phyloP scores from a whole-genome alignment of 2,797 vertebrate genomes.

The Nasua narica region DNA sequence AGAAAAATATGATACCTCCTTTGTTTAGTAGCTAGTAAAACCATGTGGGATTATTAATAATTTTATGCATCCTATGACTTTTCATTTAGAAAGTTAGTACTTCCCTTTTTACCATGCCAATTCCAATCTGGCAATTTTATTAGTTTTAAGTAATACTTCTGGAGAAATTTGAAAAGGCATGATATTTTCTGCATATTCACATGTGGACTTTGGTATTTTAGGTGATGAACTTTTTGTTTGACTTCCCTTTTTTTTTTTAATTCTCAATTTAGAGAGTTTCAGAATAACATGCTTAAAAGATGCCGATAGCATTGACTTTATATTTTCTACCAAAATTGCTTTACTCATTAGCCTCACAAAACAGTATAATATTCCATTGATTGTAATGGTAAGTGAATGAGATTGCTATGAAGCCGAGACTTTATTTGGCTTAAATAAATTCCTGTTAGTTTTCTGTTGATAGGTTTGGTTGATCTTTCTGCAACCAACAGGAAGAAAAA shows the following conservation, averaged over 20 bases:
- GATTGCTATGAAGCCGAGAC: constrained; percentile 74
- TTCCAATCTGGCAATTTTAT: not conserved
- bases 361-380: constrained; percentile 71
- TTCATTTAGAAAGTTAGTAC: not conserved
- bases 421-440: constrained; percentile 68
- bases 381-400: constrained; percentile 77
- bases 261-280: constrained; percentile 22
- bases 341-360: constrained; percentile 75
- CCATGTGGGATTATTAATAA: not conserved
- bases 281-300: constrained; percentile 62
- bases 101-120: not conserved
- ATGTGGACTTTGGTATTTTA: not conserved
- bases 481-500: constrained; percentile 55
- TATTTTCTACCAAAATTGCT: constrained; percentile 66
- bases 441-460: constrained; percentile 57
- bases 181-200: not conserved
- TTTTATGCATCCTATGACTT: not conserved
- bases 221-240: not conserved
- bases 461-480: constrained; percentile 73
- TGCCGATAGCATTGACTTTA: constrained; percentile 20
- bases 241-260: not conserved
- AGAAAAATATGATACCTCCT: not conserved
- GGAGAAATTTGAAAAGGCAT: constrained; percentile 19
- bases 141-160: not conserved
- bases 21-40: not conserved